Conservation (phyloP, 2,113 vertebrate genomes). For the Labrus mixtus region DNA sequence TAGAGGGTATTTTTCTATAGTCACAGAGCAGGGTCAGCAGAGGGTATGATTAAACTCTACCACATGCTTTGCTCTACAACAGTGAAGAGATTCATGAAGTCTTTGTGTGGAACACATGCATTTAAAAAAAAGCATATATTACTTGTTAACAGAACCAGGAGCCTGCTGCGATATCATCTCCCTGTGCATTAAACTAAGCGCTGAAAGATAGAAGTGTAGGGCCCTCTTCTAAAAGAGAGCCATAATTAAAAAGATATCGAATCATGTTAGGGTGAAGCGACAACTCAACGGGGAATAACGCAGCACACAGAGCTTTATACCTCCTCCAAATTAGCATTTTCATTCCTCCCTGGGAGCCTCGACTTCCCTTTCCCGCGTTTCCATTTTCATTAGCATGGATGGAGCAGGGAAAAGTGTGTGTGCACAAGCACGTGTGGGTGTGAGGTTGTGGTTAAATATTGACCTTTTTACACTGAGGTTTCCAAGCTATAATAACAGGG, state of each 20-base stretch:
- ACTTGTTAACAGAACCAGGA: constrained; percentile 21
- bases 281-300: constrained; percentile 22
- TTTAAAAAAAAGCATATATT: constrained; percentile 36
- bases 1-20: too few relatives aligned
- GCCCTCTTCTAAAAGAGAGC: constrained; percentile 27
- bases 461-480: constrained; percentile 65
- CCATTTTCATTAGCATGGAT: constrained; percentile 44
- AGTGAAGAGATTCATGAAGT: not conserved
- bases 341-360: constrained; percentile 14
- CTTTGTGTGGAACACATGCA: not conserved
- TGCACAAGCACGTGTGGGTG: constrained; percentile 1
- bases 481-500: constrained; percentile 65
- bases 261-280: constrained; percentile 38
- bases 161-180: constrained; percentile 53
- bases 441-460: constrained; percentile 56
- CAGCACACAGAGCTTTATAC: constrained; percentile 10
- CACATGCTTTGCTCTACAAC: not conserved
- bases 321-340: constrained; percentile 52
- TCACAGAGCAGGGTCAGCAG: not conserved
- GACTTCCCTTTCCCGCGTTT: constrained; percentile 25
- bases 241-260: constrained; percentile 66
- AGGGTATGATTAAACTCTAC: constrained; percentile 13
- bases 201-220: constrained; percentile 20
- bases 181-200: constrained; percentile 40
- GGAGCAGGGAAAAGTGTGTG: not conserved